These are phyloP conservation scores for Polydrusus tereticollis DNA, from an alignment of 2,888 invertebrate genomes.

Conservation along the genomic window DNA sequence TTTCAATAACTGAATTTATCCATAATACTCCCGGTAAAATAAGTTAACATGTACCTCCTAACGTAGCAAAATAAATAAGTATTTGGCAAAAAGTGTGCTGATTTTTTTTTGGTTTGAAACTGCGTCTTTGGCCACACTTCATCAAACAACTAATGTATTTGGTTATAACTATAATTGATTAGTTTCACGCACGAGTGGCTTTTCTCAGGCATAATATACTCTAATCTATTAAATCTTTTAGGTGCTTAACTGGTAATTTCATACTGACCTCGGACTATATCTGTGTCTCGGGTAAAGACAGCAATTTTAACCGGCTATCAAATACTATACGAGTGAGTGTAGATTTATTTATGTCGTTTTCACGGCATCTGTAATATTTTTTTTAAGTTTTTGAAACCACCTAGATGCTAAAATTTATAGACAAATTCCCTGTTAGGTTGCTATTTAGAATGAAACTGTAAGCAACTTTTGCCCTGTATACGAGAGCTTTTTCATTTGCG, in stretches of 20 bases:
- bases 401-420: no score
- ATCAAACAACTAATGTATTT: neutral
- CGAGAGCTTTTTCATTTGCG: no score
- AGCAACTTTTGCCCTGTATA: no score
- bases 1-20: no score
- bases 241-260: slow-evolving; percentile 6
- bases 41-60: no score
- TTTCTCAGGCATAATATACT: neutral
- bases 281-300: slow-evolving; percentile 1
- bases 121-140: slow-evolving; percentile 6
- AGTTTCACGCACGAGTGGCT: neutral
- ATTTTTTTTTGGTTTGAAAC: neutral
- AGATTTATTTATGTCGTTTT: neutral
- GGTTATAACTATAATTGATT: slow-evolving; percentile 1
- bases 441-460: no score
- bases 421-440: no score
- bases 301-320: slow-evolving; percentile 8
- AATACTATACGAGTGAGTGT: neutral
- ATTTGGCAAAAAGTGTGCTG: no score
- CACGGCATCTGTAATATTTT: no score
- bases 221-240: slow-evolving; percentile 10
- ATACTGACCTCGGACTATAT: slow-evolving; percentile 33
- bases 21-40: no score
- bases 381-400: no score
- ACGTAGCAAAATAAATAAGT: no score